phyloP scores from a whole-genome alignment of 1,140 invertebrate species.

The Rhopalosiphum padi region DNA sequence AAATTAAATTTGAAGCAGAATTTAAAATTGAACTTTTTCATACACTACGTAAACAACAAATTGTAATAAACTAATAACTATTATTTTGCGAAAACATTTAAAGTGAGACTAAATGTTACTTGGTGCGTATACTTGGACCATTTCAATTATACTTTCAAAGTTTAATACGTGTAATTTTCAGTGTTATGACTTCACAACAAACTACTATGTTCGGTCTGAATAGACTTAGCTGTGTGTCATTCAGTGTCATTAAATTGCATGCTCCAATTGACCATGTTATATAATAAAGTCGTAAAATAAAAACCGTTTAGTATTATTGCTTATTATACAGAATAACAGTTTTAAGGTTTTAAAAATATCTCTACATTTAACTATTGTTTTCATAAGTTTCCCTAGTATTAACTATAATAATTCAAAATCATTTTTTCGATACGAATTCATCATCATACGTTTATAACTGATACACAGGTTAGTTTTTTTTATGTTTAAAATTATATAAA shows the following conservation, averaged over 20 bases:
- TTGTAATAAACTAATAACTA: constrained; percentile 3
- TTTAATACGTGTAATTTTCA: neutral
- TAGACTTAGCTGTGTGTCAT: neutral
- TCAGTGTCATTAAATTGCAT: neutral
- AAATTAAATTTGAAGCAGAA: neutral
- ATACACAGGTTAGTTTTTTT: neutral
- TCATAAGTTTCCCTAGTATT: neutral
- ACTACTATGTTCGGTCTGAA: neutral
- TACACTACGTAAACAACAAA: neutral
- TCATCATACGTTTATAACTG: too few species aligned
- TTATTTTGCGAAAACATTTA: neutral
- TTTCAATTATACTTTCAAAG: neutral
- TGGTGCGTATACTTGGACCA: neutral
- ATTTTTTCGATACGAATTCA: neutral
- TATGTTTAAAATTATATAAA: neutral
- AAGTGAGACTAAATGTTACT: neutral
- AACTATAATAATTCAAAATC: neutral
- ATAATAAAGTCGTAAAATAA: neutral
- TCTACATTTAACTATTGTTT: neutral
- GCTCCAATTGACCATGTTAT: neutral
- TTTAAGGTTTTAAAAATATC: neutral
- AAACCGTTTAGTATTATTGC: neutral
- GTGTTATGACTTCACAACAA: neutral
- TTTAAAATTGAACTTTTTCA: neutral
- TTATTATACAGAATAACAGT: neutral